Conservation (phyloP, 2,797 vertebrate species). For the Discoglossus pictus region DNA sequence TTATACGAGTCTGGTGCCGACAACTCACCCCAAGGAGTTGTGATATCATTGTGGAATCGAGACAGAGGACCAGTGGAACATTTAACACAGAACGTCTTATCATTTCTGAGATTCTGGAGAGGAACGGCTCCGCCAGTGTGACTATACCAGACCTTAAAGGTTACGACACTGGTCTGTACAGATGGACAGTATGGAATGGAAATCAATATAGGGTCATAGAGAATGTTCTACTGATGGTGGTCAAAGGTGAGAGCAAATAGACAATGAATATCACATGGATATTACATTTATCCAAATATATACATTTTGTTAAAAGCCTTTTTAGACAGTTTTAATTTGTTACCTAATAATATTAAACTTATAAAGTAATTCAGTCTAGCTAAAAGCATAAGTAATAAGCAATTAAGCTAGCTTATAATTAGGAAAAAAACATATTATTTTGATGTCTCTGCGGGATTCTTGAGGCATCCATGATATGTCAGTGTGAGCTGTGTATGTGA, state of each 20-base stretch:
- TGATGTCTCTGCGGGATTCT: no score
- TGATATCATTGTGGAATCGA: conserved; percentile 5
- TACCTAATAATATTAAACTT: no score
- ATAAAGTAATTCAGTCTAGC: no score
- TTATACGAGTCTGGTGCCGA: conserved; percentile 20
- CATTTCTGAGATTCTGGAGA: not conserved
- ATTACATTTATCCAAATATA: no score
- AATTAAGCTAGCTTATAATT: no score
- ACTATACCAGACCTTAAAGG: conserved; percentile 27
- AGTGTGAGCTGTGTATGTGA: no score
- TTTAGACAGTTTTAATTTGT: no score
- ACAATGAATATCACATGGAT: not conserved
- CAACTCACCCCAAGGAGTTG: conserved; percentile 27
- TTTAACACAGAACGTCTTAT: not conserved
- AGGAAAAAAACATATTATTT: no score
- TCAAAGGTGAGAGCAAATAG: conserved; percentile 24
- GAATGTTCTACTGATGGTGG: conserved; percentile 25
- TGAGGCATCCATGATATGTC: no score
- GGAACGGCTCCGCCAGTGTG: conserved; percentile 6
- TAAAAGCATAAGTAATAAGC: no score
- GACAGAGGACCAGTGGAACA: not conserved
- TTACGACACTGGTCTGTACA: conserved; percentile 37
- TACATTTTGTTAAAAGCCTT: no score
- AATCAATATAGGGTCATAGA: conserved; percentile 7
- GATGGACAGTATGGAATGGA: conserved; percentile 34